These are phyloP conservation scores for Myanophis thanlyinensis DNA, from an alignment of 2,113 vertebrate species.

Conservation along the genomic window DNA sequence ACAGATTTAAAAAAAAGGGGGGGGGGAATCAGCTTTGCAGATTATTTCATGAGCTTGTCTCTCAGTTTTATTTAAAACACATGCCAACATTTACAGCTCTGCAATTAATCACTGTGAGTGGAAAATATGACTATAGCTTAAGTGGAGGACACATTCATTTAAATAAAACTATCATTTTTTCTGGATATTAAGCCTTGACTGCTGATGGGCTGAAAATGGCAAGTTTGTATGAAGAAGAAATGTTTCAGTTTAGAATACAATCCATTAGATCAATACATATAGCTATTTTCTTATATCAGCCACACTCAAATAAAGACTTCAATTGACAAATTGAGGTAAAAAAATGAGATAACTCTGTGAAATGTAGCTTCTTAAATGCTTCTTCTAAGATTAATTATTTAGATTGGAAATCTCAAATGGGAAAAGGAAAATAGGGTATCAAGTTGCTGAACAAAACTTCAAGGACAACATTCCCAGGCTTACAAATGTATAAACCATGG, in stretches of 20 bases:
- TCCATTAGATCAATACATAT: not conserved
- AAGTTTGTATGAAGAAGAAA: conserved; percentile 43
- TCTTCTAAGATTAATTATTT: conserved; percentile 1
- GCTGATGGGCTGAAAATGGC: conserved; percentile 37
- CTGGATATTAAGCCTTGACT: conserved; percentile 46
- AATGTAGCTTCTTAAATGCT: not conserved
- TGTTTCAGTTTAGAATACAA: conserved; percentile 26
- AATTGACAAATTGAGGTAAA: not conserved
- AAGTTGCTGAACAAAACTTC: not conserved
- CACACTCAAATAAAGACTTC: not conserved
- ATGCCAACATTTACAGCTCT: conserved; percentile 63
- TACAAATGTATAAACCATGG: not conserved
- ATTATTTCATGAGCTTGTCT: conserved; percentile 65
- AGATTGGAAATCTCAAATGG: not conserved
- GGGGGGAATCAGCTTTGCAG: conserved; percentile 20
- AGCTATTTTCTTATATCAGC: not conserved
- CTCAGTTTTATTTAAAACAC: conserved; percentile 64
- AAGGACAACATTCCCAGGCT: not conserved
- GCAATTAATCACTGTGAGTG: conserved; percentile 57
- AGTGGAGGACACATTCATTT: conserved; percentile 46
- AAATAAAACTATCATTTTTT: conserved; percentile 42
- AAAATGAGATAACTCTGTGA: not conserved
- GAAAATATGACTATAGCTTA: conserved; percentile 69
- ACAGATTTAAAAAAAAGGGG: not conserved
- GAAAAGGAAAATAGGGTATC: not conserved